phyloP scores from a whole-genome alignment of 2,797 vertebrate genomes.

The Alca torda region DNA sequence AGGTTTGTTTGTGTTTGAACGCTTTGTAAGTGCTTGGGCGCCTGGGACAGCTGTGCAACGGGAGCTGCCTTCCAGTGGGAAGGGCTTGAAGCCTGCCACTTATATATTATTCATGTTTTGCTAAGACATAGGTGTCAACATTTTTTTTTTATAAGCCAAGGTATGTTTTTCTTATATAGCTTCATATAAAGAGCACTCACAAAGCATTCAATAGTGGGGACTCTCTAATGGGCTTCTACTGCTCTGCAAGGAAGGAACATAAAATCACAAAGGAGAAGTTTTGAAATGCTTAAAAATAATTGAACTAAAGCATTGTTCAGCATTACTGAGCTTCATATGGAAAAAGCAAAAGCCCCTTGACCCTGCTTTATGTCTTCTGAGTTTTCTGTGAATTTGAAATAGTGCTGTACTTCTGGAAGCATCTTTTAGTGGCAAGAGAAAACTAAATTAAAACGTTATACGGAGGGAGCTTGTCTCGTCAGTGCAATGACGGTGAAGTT shows the following conservation, averaged over 20 bases:
- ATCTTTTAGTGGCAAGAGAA: conserved; percentile 11
- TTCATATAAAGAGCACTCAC: neutral
- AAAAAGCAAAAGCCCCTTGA: neutral
- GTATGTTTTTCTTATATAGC: neutral
- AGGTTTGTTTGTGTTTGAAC: neutral
- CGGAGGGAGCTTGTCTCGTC: neutral
- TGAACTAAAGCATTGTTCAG: conserved; percentile 49
- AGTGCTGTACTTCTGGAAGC: neutral
- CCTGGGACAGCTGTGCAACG: neutral
- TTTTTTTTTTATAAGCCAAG: neutral
- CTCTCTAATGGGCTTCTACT: conserved; percentile 9
- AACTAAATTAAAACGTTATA: neutral
- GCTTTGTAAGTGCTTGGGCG: neutral
- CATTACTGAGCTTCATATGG: conserved; percentile 30
- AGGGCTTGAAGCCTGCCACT: neutral
- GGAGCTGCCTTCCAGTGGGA: neutral
- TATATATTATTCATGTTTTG: neutral
- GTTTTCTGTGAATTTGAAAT: conserved; percentile 27
- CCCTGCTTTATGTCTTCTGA: neutral
- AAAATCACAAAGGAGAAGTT: conserved; percentile 52
- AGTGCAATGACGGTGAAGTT: conserved; percentile 26
- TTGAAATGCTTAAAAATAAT: conserved; percentile 60
- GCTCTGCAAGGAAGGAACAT: conserved; percentile 16
- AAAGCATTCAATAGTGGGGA: neutral
- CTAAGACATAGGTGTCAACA: neutral